A percentile compares a stretch with the other conserved stretches of the same genome.
Evolutionary conservation across 1,140 invertebrate genomes (phyloP).

Genomic region (Polypedilum vanderplanki): DNA sequence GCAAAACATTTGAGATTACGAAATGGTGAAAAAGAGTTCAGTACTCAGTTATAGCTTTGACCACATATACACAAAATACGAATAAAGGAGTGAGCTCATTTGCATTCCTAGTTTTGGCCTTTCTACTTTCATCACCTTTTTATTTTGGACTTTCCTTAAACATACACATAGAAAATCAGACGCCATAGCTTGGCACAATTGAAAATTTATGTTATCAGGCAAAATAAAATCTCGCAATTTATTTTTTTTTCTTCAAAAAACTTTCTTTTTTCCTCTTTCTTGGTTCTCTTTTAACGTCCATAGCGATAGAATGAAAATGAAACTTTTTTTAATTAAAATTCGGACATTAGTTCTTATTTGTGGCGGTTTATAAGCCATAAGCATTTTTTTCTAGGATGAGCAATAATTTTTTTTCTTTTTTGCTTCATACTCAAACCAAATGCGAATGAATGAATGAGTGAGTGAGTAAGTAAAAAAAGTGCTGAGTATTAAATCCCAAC

Average conservation of each 20-base stretch:
- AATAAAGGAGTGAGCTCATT: background rate
- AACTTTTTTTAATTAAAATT: slow-evolving; percentile 20
- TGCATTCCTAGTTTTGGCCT: background rate
- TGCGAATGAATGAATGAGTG: background rate
- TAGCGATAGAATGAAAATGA: background rate
- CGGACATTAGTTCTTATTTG: slow-evolving; percentile 17
- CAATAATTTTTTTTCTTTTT: background rate
- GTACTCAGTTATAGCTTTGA: background rate
- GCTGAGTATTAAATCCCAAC: slow-evolving; percentile 6
- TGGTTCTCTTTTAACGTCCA: background rate
- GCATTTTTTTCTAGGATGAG: slow-evolving; percentile 11
- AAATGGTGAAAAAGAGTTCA: background rate
- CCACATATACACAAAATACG: background rate
- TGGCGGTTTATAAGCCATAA: slow-evolving; percentile 5
- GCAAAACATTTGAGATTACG: background rate
- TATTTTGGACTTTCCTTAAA: background rate
- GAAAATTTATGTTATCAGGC: slow-evolving; percentile 4
- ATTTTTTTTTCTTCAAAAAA: background rate
- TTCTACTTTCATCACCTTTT: slow-evolving; percentile 7
- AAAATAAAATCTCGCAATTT: background rate
- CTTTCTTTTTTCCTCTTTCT: background rate
- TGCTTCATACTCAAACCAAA: too few relatives aligned
- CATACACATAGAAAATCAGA: too few relatives aligned
- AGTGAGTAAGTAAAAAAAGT: background rate
- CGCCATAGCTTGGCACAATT: background rate